Evolutionary conservation across 1,140 invertebrate genomes (phyloP), one percentile per base, ranked within the genome.

Genomic region (Drosophila trapezifrons): DNA sequence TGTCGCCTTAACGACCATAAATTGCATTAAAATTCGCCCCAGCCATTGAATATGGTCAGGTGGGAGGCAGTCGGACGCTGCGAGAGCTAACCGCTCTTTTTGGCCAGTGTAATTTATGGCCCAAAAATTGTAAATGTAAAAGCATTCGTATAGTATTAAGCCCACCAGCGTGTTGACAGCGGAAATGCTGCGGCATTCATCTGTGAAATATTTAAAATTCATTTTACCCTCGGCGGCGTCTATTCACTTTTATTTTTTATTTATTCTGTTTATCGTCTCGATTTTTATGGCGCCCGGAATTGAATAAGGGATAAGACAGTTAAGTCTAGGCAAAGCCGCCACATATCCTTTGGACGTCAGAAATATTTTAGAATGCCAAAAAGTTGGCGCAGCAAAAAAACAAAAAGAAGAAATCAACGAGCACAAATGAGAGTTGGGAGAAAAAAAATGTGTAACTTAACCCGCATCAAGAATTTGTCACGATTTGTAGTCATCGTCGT

Each of bases 1-100:
- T 87, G 84, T 87, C 84, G 84, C 84, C 84, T 87, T 87, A 87
- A 87, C 84, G 84, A 84, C 80, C 84, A 89, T 87, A 87, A 87
- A 87, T 87, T 87, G 84, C 84, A 87, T 87, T 89, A 89, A 89
- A 87, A 87, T 84, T 77, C 51, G 32, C 51, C 84, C 80, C 80
- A 80, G 76, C 87, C 84, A 83, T 86, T 87, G 83, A 86, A 82
- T 76, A 82, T 64, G 76, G 65, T 83, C 82, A 84, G 65, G 65
- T 83, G 80, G 77, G 73, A 29, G 45, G 45, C 27, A 27, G 27
- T 27, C 7, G 27, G 27, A 27, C 27, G 27, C 27, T 27, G 27
- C 29, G 51, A 37, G 7, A 18, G 32, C 60, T 64, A 40, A 52
- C 42, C 57, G 27, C 54, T 38, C 10, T 37, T 25, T 15, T 47